These are phyloP conservation scores for Siphonodentalium dalli DNA, from an alignment of 2,888 invertebrate genomes.

Conservation along the genomic window DNA sequence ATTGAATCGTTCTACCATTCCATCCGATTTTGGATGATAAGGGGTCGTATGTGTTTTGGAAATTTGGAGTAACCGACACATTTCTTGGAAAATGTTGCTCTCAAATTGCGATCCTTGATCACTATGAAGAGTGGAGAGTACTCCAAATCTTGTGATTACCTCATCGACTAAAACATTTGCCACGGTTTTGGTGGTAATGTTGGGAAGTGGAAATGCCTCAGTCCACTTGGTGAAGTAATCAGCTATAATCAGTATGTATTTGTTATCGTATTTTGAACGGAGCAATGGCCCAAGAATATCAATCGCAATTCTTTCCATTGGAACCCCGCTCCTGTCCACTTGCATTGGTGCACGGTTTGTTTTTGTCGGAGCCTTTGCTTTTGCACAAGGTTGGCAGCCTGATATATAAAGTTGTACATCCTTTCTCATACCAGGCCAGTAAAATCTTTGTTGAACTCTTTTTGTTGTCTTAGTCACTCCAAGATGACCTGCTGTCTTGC, in stretches of 20 bases:
- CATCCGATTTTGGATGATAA: slow-evolving; percentile 10
- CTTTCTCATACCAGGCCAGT: slow-evolving; percentile 2
- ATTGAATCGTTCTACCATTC: slow-evolving; percentile 12
- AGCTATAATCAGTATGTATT: slow-evolving; percentile 8
- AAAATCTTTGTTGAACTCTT: slow-evolving; percentile 1
- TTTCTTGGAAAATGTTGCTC: slow-evolving; percentile 1
- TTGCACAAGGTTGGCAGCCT: neutral
- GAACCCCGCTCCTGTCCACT: neutral
- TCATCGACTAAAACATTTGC: slow-evolving; percentile 6
- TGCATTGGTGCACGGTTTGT: neutral
- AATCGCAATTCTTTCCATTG: slow-evolving; percentile 7
- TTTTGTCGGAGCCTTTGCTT: neutral
- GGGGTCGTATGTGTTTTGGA: slow-evolving; percentile 8
- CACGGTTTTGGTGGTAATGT: neutral
- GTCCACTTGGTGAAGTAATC: slow-evolving; percentile 16
- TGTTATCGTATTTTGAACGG: neutral
- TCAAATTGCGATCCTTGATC: slow-evolving; percentile 17
- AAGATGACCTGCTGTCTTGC: slow-evolving; percentile 4
- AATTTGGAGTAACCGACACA: neutral
- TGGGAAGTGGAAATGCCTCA: slow-evolving; percentile 5
- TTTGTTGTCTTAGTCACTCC: neutral
- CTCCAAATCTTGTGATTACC: slow-evolving; percentile 7
- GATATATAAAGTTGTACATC: slow-evolving; percentile 1
- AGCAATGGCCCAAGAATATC: slow-evolving; percentile 13
- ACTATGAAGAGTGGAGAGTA: neutral